A percentile compares a stretch with the other conserved stretches of the same genome.
phyloP scores from a whole-genome alignment of 2,113 vertebrate species.

The Lichenostomus cassidix region DNA sequence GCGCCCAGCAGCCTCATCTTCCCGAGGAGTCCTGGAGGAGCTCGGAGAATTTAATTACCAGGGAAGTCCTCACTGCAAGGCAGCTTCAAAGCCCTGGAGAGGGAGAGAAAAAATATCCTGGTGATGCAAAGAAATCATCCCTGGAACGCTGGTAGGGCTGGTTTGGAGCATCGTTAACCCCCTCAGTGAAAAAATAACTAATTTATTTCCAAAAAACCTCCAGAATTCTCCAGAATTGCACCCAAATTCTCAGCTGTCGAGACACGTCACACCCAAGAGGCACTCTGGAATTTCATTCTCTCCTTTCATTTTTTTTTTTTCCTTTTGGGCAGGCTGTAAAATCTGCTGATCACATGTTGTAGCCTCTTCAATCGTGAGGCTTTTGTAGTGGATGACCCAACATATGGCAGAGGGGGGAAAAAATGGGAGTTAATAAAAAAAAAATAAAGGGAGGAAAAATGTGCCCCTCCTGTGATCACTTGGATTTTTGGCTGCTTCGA shows the following conservation, averaged over 20 bases:
- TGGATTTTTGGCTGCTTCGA: background rate
- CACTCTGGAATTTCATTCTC: slow-evolving; percentile 4
- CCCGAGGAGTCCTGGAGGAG: slow-evolving; percentile 11
- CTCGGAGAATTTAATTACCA: slow-evolving; percentile 35
- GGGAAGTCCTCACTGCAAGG: slow-evolving; percentile 44
- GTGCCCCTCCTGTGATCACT: slow-evolving; percentile 14
- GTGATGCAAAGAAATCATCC: slow-evolving; percentile 47
- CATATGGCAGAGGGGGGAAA: slow-evolving; percentile 44
- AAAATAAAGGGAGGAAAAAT: background rate
- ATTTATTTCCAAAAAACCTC: background rate
- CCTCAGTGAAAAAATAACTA: background rate
- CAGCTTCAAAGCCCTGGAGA: slow-evolving; percentile 54
- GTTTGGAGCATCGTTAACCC: slow-evolving; percentile 16
- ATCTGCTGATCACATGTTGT: slow-evolving; percentile 48
- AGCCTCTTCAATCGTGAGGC: background rate
- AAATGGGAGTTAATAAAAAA: slow-evolving; percentile 16
- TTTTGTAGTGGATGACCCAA: slow-evolving; percentile 61
- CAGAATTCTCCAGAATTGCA: background rate
- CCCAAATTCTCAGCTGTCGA: background rate
- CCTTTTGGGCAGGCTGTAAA: slow-evolving; percentile 8
- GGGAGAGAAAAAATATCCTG: slow-evolving; percentile 29
- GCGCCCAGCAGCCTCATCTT: slow-evolving; percentile 28
- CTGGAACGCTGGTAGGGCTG: background rate
- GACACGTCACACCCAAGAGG: background rate
- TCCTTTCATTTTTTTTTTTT: slow-evolving; percentile 41